Evolutionary conservation across 2,888 invertebrate genomes (phyloP), one percentile per base, ranked within the genome.

Genomic region (Uropetala carovei): DNA sequence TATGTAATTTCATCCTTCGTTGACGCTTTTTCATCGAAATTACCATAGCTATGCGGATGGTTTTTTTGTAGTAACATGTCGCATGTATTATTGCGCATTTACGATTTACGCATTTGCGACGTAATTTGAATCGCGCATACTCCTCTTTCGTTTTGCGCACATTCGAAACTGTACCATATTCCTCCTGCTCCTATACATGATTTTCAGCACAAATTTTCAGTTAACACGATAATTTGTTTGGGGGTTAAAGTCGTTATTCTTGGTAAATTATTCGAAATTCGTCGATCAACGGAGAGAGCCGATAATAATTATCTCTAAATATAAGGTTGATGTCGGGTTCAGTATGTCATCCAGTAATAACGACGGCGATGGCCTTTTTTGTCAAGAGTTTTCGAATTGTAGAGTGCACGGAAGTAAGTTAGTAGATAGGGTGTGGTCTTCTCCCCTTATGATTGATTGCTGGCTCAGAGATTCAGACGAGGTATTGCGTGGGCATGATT

Each of bases 401-500:
- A 18, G 64, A 64, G 64, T 4, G 14, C 16, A 16, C 18, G 14
- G n/a, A n/a, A n/a, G n/a, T 64, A 18, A 18, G 64, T 64, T 16
- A 18, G 16, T 18, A 64, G 64, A 43, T 43, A 10, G 68, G 68
- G 68, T n/a, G 68, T 68, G 68, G 68, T 75, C 75, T 75, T 27
- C 75, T 11, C 27, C 11, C 27, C 22, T 75, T 75, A 13, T 27
- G 27, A 75, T 75, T 8, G n/a, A n/a, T 22, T 10, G n/a, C 68
- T 64, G 64, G 64, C 64, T 64, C 22, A 75, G 68, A 22, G 68
- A 10, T 68, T 83, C 43, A 18, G 56, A 83, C 43, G 16, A 83
- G 83, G 43, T n/a, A 57, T 83, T 86, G 60, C 60, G 59, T 86
- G 64, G 68, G 68, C 68, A 68, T 43, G 43, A 43, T 43, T 43